Conservation (phyloP, 2,888 invertebrate species). For the Harpagoxenus sublaevis region DNA sequence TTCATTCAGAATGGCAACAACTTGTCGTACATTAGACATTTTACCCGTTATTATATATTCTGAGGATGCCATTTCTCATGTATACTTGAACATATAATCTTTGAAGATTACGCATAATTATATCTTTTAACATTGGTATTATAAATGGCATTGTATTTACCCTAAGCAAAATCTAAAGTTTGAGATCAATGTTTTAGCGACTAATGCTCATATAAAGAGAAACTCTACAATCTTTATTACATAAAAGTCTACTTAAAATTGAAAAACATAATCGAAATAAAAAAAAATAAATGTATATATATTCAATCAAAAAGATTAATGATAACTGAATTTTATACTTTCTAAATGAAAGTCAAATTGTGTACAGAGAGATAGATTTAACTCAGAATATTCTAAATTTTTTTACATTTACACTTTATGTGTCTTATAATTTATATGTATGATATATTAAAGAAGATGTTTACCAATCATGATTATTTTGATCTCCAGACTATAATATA, state of each 20-base stretch:
- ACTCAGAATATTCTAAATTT: neutral
- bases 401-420: neutral
- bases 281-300: neutral
- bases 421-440: neutral
- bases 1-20: slow-evolving; percentile 27
- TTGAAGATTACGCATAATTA: slow-evolving; percentile 41
- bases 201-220: neutral
- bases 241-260: neutral
- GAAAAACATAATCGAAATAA: neutral
- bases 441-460: neutral
- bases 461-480: neutral
- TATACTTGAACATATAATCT: slow-evolving; percentile 30
- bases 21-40: slow-evolving; percentile 26
- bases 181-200: neutral
- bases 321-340: neutral
- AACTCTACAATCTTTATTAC: neutral
- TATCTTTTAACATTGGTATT: slow-evolving; percentile 9
- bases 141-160: slow-evolving; percentile 11
- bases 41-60: slow-evolving; percentile 9
- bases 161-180: neutral
- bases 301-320: neutral
- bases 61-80: neutral
- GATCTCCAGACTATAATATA: neutral
- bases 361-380: neutral
- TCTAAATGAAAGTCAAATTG: neutral